These are phyloP conservation scores for Digitonthophagus gazella DNA, from an alignment of 2,888 invertebrate genomes.

Conservation along the genomic window DNA sequence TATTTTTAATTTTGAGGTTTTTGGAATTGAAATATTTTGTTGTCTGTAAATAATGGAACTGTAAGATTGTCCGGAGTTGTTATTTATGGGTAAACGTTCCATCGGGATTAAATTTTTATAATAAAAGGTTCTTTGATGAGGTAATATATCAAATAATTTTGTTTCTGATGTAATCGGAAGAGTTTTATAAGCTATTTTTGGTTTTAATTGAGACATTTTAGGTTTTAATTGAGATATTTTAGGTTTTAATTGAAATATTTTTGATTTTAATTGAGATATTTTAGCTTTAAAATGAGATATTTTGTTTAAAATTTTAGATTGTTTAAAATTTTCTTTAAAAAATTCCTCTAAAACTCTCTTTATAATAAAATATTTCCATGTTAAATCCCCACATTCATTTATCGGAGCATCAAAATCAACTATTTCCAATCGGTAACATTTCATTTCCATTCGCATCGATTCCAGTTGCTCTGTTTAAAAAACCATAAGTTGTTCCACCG, in stretches of 20 bases:
- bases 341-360: neutral
- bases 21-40: constrained; percentile 37
- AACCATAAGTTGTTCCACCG: constrained; percentile 87
- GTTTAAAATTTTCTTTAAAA: constrained; percentile 40
- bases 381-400: constrained; percentile 85
- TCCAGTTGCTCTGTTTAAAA: constrained; percentile 49
- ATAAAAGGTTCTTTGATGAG: neutral
- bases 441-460: constrained; percentile 24
- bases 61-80: constrained; percentile 65
- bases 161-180: constrained; percentile 26
- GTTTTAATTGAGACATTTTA: constrained; percentile 38
- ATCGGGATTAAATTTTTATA: constrained; percentile 28
- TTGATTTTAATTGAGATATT: constrained; percentile 38
- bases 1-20: constrained; percentile 44
- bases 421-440: constrained; percentile 47
- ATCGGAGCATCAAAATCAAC: constrained; percentile 88
- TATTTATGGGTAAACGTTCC: constrained; percentile 43
- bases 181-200: constrained; percentile 38
- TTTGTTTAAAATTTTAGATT: too few relatives aligned
- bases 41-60: constrained; percentile 58
- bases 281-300: too few relatives aligned
- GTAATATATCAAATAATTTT: neutral
- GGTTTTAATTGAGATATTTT: too few relatives aligned
- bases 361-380: constrained; percentile 62
- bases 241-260: too few relatives aligned